phyloP scores from a whole-genome alignment of 2,888 invertebrate species.

The Drosophila pegasa region DNA sequence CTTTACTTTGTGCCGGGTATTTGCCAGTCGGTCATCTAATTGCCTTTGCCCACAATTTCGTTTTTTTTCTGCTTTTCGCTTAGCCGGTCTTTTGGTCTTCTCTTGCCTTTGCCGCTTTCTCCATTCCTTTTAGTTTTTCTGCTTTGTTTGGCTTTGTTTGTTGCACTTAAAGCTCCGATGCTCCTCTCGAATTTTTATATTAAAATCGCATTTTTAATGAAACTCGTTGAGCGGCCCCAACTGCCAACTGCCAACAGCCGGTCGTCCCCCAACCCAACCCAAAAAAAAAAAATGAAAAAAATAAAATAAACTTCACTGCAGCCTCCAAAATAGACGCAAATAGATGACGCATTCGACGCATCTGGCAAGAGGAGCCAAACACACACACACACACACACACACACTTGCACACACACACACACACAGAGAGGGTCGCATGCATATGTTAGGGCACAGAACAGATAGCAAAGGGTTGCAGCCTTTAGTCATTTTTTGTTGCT shows the following conservation, averaged over 20 bases:
- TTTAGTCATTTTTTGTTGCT: slow-evolving; percentile 1
- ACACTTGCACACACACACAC: slow-evolving; percentile 27
- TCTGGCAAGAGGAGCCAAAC: slow-evolving; percentile 40
- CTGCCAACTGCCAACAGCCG: too few relatives aligned
- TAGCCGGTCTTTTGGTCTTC: too few relatives aligned
- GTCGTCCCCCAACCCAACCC: too few relatives aligned
- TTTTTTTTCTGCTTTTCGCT: not conserved
- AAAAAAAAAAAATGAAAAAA: not conserved
- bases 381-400: slow-evolving; percentile 31
- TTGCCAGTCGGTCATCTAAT: not conserved
- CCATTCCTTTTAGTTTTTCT: not conserved
- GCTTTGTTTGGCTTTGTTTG: slow-evolving; percentile 8
- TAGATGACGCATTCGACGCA: slow-evolving; percentile 73
- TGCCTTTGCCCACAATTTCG: not conserved
- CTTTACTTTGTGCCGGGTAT: not conserved
- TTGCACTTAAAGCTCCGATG: slow-evolving; percentile 42
- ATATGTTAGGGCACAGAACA: slow-evolving; percentile 4
- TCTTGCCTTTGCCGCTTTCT: not conserved
- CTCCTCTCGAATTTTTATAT: slow-evolving; percentile 58
- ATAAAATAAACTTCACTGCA: slow-evolving; percentile 5
- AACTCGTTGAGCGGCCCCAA: slow-evolving; percentile 49
- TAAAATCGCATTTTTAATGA: slow-evolving; percentile 73
- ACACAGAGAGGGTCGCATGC: too few relatives aligned
- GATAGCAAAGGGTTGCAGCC: slow-evolving; percentile 38
- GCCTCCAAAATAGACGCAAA: slow-evolving; percentile 73